Evolutionary conservation across 2,888 invertebrate genomes (phyloP).

Genomic region (Hanleya hanleyi): DNA sequence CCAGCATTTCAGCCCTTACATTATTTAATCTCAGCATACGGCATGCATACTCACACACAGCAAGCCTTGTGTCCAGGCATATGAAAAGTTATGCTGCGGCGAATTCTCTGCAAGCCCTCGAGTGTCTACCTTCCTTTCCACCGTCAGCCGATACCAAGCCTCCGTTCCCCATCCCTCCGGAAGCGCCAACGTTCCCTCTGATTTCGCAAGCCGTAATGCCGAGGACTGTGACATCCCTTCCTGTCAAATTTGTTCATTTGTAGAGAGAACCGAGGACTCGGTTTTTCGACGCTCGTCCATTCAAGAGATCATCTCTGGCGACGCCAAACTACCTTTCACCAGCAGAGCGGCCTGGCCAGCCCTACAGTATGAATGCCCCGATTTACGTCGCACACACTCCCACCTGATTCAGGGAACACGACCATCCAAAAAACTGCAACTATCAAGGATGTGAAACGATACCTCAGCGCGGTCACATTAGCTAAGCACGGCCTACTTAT

Average conservation of each 20-base stretch:
- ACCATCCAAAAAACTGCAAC: slow-evolving; percentile 32
- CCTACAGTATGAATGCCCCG: slow-evolving; percentile 36
- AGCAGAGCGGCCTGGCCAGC: slow-evolving; percentile 27
- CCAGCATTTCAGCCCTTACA: slow-evolving; percentile 46
- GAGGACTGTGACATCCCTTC: slow-evolving; percentile 27
- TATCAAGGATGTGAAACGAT: slow-evolving; percentile 32
- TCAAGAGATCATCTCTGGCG: slow-evolving; percentile 16
- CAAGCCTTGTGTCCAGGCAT: slow-evolving; percentile 44
- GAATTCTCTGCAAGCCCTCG: slow-evolving; percentile 41
- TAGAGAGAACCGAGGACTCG: slow-evolving; percentile 29
- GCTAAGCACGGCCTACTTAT: slow-evolving; percentile 27
- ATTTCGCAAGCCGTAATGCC: slow-evolving; percentile 40
- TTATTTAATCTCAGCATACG: slow-evolving; percentile 36
- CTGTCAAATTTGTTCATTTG: slow-evolving; percentile 29
- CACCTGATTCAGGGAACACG: slow-evolving; percentile 39
- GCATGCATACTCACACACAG: slow-evolving; percentile 43
- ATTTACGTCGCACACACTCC: no score
- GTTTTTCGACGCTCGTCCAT: slow-evolving; percentile 38
- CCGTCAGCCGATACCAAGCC: slow-evolving; percentile 28
- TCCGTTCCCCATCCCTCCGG: slow-evolving; percentile 24
- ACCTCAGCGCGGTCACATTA: slow-evolving; percentile 20
- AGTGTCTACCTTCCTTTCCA: slow-evolving; percentile 39
- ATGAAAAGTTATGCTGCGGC: slow-evolving; percentile 39
- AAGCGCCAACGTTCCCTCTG: slow-evolving; percentile 35
- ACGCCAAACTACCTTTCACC: slow-evolving; percentile 30